phyloP scores from a whole-genome alignment of 2,113 vertebrate genomes.

The Apteryx owenii region DNA sequence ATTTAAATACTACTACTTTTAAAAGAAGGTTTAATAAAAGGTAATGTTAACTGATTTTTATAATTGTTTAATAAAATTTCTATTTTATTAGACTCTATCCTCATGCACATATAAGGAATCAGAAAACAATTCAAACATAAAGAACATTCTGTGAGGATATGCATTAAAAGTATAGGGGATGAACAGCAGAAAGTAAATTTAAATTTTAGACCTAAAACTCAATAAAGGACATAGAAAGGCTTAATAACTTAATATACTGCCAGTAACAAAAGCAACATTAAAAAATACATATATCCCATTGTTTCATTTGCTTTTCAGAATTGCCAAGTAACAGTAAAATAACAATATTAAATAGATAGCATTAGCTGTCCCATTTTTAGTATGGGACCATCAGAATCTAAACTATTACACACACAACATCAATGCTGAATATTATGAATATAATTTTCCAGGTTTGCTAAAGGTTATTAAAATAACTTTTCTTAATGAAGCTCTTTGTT shows the following conservation, averaged over 20 bases:
- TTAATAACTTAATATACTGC: not conserved
- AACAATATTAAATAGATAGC: not conserved
- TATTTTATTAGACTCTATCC: not conserved
- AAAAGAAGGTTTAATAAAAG: not conserved
- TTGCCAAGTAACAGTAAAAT: not conserved
- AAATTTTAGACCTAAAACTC: not conserved
- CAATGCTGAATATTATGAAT: not conserved
- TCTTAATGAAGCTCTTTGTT: not conserved
- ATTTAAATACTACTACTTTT: not conserved
- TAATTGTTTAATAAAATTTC: not conserved
- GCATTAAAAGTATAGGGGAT: not conserved
- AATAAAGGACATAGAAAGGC: not conserved
- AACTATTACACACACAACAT: not conserved
- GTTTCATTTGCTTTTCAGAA: not conserved
- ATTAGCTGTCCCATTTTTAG: not conserved
- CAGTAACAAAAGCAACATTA: not conserved
- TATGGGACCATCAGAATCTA: not conserved
- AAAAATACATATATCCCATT: not conserved
- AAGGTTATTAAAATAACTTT: not conserved
- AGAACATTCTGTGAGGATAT: not conserved
- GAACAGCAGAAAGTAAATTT: not conserved
- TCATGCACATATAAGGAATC: not conserved
- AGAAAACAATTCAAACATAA: not conserved
- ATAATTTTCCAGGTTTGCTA: not conserved
- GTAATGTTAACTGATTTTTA: not conserved